Conservation (phyloP, 2,797 vertebrate genomes). For the Neopelma chrysocephalum region DNA sequence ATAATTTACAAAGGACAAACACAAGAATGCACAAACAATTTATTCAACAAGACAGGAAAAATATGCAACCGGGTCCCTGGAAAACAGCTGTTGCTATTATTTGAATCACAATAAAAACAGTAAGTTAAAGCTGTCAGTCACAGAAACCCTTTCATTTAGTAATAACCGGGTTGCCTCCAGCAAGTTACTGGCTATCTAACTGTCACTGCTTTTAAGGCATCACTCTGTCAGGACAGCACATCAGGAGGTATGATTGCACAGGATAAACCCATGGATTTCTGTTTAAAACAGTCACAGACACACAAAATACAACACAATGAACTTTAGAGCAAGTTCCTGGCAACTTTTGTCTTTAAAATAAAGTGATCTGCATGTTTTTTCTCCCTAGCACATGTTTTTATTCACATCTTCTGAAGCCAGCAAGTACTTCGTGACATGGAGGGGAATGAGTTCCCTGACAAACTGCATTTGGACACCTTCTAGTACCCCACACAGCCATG, state of each 20-base stretch:
- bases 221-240: background rate
- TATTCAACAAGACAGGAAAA: background rate
- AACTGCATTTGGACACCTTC: background rate
- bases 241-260: background rate
- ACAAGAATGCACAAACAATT: background rate
- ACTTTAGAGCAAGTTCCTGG: background rate
- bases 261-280: rapidly evolving
- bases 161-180: background rate
- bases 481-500: background rate
- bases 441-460: background rate
- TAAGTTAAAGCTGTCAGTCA: background rate
- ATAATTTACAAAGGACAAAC: background rate
- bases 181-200: background rate
- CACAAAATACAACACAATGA: background rate
- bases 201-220: background rate
- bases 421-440: background rate
- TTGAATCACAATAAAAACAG: background rate
- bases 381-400: background rate
- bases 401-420: background rate
- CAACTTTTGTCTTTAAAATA: background rate
- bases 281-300: background rate
- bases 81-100: background rate
- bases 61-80: background rate
- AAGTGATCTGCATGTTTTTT: background rate
- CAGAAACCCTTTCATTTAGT: background rate